A percentile compares a stretch with the other conserved stretches of the same genome.
These are phyloP conservation scores for Apotomis turbidana DNA, from an alignment of 2,888 invertebrate genomes.

Conservation along the genomic window DNA sequence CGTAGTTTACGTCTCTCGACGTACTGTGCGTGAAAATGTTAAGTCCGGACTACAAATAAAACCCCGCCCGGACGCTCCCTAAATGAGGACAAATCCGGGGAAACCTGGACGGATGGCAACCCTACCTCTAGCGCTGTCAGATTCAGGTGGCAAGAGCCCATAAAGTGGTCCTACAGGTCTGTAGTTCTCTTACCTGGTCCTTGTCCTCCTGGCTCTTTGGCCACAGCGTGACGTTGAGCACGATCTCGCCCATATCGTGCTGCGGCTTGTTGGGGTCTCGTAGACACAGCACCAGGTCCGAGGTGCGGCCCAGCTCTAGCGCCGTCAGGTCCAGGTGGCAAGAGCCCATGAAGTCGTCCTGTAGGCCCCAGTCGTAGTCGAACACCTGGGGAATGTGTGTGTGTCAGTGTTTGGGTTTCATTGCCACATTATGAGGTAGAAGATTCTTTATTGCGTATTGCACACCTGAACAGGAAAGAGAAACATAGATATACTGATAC, in stretches of 20 bases:
- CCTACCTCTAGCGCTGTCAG: conserved; percentile 92
- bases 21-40: too few relatives aligned
- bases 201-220: conserved; percentile 97
- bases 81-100: too few relatives aligned
- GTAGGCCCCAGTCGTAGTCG: conserved; percentile 98
- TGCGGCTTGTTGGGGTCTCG: conserved; percentile 89
- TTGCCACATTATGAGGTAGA: too few relatives aligned
- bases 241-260: conserved; percentile 92
- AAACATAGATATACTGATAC: too few relatives aligned
- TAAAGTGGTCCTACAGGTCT: conserved; percentile 97
- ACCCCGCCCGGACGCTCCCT: too few relatives aligned
- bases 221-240: conserved; percentile 92
- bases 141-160: conserved; percentile 95
- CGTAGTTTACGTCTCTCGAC: too few relatives aligned
- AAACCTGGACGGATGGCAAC: too few relatives aligned
- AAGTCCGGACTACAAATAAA: too few relatives aligned
- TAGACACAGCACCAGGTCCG: conserved; percentile 91
- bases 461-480: too few relatives aligned
- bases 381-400: conserved; percentile 86
- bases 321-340: conserved; percentile 92
- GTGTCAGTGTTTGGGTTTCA: neutral
- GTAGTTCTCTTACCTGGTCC: conserved; percentile 88
- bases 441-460: too few relatives aligned
- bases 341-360: conserved; percentile 99
- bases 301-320: conserved; percentile 89